A percentile compares a stretch with the other conserved stretches of the same genome.
Evolutionary conservation across 2,797 vertebrate species (phyloP).

Genomic region (Bovichtus variegatus): DNA sequence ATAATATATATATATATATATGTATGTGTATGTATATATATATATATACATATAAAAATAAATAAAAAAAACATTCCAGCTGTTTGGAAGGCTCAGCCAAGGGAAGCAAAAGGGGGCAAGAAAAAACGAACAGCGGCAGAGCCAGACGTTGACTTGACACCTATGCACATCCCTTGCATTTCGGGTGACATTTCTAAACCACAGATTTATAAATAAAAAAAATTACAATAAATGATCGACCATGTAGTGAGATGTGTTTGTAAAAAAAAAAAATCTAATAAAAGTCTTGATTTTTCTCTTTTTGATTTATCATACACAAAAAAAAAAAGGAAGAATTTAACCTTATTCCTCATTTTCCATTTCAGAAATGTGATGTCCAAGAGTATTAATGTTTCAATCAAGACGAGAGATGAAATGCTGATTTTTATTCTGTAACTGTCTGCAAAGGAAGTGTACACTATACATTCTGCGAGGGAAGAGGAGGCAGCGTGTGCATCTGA

Average conservation of each 20-base stretch:
- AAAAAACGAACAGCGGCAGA: conserved; percentile 50
- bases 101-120: conserved; percentile 86
- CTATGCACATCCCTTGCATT: conserved; percentile 98
- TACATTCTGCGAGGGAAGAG: conserved; percentile 84
- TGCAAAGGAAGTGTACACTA: conserved; percentile 84
- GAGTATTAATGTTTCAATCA: conserved; percentile 93
- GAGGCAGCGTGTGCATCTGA: conserved; percentile 84
- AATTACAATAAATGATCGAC: conserved; percentile 79
- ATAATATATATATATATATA: conserved; percentile 12
- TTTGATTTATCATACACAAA: conserved; percentile 89
- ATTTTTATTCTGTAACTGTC: conserved; percentile 93
- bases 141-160: conserved; percentile 71
- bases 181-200: conserved; percentile 93
- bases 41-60: conserved; percentile 1
- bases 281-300: conserved; percentile 63
- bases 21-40: neutral
- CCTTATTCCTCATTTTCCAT: conserved; percentile 88
- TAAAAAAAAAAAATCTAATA: conserved; percentile 83
- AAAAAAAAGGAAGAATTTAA: conserved; percentile 41
- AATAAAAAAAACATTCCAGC: conserved; percentile 93
- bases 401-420: conserved; percentile 79
- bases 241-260: conserved; percentile 97
- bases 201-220: conserved; percentile 90
- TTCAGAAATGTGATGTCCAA: conserved; percentile 93
- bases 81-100: conserved; percentile 88